Base-by-base conservation (phyloP, 2,113 vertebrate genomes). In the Kryptolebias marmoratus region DNA sequence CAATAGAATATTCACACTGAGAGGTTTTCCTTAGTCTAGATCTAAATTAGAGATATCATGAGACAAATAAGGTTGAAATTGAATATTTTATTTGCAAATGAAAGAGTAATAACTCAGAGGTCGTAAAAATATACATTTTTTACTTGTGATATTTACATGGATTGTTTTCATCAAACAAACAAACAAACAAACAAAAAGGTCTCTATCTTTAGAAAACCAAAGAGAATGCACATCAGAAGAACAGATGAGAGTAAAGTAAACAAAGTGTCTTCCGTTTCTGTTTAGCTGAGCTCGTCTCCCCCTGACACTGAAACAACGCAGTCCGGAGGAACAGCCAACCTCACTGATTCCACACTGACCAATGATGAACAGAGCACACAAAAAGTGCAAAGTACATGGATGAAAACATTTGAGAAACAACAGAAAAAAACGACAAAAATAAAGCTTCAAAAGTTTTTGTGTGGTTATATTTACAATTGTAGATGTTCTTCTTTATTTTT, bases 121-220 rank as follows among this genome's bases (percentile, higher is more conserved):
- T 93, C 91, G 93, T 94, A 95, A 95, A 95, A 94, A 95, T 94
- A 94, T 94, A 95, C 93, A 94, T 89, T 94, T 93, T 93, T 92
- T 81, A 93, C 90, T 92, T 82, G 92, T 93, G 91, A 93, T 94
- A 94, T 94, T 94, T 95, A 93, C 93, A 95, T 86, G 89, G 88
- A 90, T 91, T 90, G 77, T 91, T 91, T 89, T 91, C 69, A 81
- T 88, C 59, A 85, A 93, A 92, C 73, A 22, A 92, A 91, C 58
- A 62, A 84, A 86, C 47, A n/a, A 71, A 80, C 87, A 65, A 57
- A 61, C 73, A 80, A 88, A 63, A 57, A 63, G 56, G 64, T 59
- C 64, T 27, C 72, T 76, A 88, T 75, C 39, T 90, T 84, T 91
- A 88, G 87, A 88, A 86, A 92, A 91, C 62, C 68, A 83, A 93